Percentiles rank a stretch among this genome's conserved stretches.
These are phyloP conservation scores for Riparia riparia DNA, from an alignment of 2,113 vertebrate species.

Conservation along the genomic window DNA sequence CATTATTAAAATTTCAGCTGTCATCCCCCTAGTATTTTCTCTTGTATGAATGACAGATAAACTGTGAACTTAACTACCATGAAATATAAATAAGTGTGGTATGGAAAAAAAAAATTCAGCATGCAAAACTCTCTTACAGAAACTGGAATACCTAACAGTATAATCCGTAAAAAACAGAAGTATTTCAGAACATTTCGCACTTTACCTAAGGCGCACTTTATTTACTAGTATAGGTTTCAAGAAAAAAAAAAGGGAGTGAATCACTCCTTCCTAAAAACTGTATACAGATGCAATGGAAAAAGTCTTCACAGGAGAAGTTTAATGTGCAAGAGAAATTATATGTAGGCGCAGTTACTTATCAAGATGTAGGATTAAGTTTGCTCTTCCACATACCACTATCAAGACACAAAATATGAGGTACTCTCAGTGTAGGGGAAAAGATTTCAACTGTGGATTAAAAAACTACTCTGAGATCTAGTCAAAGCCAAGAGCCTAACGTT, in stretches of 20 bases:
- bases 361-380: neutral
- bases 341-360: neutral
- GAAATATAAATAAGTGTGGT: slow-evolving; percentile 23
- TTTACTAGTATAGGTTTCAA: neutral
- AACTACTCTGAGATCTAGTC: neutral
- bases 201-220: neutral
- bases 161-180: neutral
- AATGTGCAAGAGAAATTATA: neutral
- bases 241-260: neutral
- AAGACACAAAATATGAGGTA: neutral
- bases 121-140: neutral
- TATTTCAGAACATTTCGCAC: neutral
- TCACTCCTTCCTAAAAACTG: neutral
- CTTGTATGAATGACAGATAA: slow-evolving; percentile 19
- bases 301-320: neutral
- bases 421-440: neutral
- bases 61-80: slow-evolving; percentile 27
- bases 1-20: slow-evolving; percentile 37
- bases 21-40: neutral
- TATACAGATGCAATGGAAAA: neutral
- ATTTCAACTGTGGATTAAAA: neutral
- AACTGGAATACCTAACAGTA: neutral
- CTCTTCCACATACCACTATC: neutral
- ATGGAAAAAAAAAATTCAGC: neutral
- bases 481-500: neutral